Conservation (phyloP, 2,888 invertebrate species). For the Camptogramma bilineatum region DNA sequence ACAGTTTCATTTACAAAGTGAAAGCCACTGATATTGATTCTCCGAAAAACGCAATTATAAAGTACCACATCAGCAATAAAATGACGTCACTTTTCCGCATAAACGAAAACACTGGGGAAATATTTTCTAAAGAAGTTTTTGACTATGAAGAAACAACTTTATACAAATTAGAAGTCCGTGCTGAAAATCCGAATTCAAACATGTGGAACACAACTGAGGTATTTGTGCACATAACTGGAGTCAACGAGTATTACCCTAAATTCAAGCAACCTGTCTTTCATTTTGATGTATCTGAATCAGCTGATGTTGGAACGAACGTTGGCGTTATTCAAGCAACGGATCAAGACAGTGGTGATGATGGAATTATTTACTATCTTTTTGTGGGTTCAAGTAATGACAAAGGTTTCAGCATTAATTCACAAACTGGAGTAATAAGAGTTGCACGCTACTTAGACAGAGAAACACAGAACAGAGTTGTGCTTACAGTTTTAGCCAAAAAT, state of each 20-base stretch:
- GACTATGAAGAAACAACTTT: slow-evolving; percentile 94
- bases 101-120: slow-evolving; percentile 90
- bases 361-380: slow-evolving; percentile 95
- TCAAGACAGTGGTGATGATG: slow-evolving; percentile 95
- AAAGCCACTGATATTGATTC: slow-evolving; percentile 94
- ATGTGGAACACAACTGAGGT: slow-evolving; percentile 92
- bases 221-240: slow-evolving; percentile 91
- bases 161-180: slow-evolving; percentile 91
- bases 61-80: slow-evolving; percentile 92
- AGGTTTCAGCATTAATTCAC: slow-evolving; percentile 94
- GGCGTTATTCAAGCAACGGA: slow-evolving; percentile 95
- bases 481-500: slow-evolving; percentile 97
- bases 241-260: slow-evolving; percentile 95
- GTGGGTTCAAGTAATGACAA: slow-evolving; percentile 97
- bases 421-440: slow-evolving; percentile 93
- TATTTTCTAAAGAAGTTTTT: slow-evolving; percentile 91
- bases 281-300: slow-evolving; percentile 96
- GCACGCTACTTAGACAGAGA: slow-evolving; percentile 93
- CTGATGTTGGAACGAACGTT: slow-evolving; percentile 93
- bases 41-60: slow-evolving; percentile 93
- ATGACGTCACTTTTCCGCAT: slow-evolving; percentile 91
- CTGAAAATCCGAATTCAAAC: slow-evolving; percentile 93
- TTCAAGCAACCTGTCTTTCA: slow-evolving; percentile 96
- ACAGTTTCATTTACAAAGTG: slow-evolving; percentile 90
- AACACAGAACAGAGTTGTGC: slow-evolving; percentile 94